Conservation (phyloP, 2,888 invertebrate genomes). For the Trichopria drosophilae region DNA sequence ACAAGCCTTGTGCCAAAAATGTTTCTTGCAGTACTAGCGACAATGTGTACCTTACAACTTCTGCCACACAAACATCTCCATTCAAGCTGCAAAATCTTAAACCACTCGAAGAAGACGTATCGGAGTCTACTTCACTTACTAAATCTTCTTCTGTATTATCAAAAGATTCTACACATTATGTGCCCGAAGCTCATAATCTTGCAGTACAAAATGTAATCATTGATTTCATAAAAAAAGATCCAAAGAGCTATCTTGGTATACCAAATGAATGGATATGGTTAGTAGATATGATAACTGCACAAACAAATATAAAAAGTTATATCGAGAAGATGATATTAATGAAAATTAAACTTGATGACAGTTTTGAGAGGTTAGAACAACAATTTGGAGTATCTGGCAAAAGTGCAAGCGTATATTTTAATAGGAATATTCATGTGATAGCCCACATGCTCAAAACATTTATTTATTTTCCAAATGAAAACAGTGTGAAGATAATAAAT, state of each 20-base stretch:
- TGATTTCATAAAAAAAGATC: conserved; percentile 15
- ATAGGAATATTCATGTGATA: conserved; percentile 8
- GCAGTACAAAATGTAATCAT: neutral
- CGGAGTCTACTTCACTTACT: too few species aligned
- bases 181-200: too few species aligned
- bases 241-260: conserved; percentile 24
- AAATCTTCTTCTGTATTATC: too few species aligned
- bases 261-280: conserved; percentile 15
- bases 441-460: conserved; percentile 21
- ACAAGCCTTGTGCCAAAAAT: too few species aligned
- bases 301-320: conserved; percentile 4
- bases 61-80: too few species aligned
- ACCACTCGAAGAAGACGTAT: too few species aligned
- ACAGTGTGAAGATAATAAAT: too few species aligned
- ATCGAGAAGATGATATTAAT: conserved; percentile 23
- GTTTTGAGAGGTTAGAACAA: conserved; percentile 12
- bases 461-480: neutral
- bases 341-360: conserved; percentile 25
- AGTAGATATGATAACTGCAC: conserved; percentile 5
- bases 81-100: too few species aligned
- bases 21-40: too few species aligned
- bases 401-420: conserved; percentile 20
- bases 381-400: conserved; percentile 13
- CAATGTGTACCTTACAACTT: too few species aligned
- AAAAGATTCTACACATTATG: too few species aligned